Percentiles rank a stretch among this genome's conserved stretches.
Evolutionary conservation across 2,888 invertebrate genomes (phyloP).

Genomic region (Sarcophaga variegata): DNA sequence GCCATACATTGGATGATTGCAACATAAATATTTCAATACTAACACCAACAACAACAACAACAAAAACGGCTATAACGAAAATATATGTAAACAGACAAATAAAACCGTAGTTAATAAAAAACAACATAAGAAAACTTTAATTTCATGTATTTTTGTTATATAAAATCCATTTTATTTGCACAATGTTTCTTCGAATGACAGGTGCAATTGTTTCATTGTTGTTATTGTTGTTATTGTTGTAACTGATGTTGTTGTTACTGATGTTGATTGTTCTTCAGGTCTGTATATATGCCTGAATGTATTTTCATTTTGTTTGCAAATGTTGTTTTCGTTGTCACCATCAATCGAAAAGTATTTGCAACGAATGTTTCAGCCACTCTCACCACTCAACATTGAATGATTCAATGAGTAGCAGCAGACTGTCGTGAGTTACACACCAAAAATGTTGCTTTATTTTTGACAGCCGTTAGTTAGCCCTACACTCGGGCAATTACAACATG

Average conservation of each 20-base stretch:
- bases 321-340: constrained; percentile 39
- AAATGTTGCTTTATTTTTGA: constrained; percentile 8
- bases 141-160: constrained; percentile 13
- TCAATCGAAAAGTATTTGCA: constrained; percentile 35
- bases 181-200: constrained; percentile 56
- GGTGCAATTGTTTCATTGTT: constrained; percentile 36
- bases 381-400: neutral
- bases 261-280: neutral
- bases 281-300: too few species aligned
- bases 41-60: constrained; percentile 13
- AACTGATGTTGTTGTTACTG: neutral
- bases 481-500: too few species aligned
- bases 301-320: neutral
- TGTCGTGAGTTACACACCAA: neutral
- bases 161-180: constrained; percentile 47
- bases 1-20: neutral
- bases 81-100: constrained; percentile 1
- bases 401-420: constrained; percentile 4
- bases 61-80: constrained; percentile 9
- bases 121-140: neutral
- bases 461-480: neutral
- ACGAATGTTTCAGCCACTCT: constrained; percentile 22
- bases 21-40: constrained; percentile 25
- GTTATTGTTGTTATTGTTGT: neutral
- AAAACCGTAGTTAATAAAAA: constrained; percentile 13